Percentiles rank a stretch among this genome's conserved stretches.
These are phyloP conservation scores for Melanerpes formicivorus DNA, from an alignment of 2,113 vertebrate species.

Conservation along the genomic window DNA sequence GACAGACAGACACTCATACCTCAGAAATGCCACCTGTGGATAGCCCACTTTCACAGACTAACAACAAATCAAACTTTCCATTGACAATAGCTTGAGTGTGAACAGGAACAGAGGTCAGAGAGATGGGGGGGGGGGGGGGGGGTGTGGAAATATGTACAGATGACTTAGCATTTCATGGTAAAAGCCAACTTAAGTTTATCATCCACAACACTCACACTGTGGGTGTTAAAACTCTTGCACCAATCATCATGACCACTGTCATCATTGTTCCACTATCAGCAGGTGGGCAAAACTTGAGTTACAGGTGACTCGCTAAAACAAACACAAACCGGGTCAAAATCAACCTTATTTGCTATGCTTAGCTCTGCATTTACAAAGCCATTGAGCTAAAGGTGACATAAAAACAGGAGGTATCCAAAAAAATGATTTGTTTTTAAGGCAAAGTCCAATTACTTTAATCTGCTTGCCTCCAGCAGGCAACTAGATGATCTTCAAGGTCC, in stretches of 20 bases:
- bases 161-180: neutral
- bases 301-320: neutral
- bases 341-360: neutral
- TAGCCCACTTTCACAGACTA: neutral
- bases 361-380: neutral
- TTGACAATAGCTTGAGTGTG: neutral
- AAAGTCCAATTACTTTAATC: neutral
- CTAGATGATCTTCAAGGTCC: no score
- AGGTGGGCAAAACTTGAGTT: neutral
- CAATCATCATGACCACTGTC: neutral
- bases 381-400: neutral
- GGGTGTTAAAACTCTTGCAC: neutral
- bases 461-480: neutral
- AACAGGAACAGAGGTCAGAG: neutral
- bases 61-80: neutral
- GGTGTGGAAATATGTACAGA: neutral
- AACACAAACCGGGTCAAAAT: neutral
- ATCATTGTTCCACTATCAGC: neutral
- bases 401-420: neutral
- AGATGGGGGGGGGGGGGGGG: neutral
- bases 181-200: neutral
- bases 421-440: neutral
- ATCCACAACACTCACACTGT: accelerated
- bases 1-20: no score
- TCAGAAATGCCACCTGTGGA: neutral